Percentiles rank a stretch among this genome's conserved stretches.
These are phyloP conservation scores for Pyrochroa serraticornis DNA, from an alignment of 2,888 invertebrate genomes.

Conservation along the genomic window DNA sequence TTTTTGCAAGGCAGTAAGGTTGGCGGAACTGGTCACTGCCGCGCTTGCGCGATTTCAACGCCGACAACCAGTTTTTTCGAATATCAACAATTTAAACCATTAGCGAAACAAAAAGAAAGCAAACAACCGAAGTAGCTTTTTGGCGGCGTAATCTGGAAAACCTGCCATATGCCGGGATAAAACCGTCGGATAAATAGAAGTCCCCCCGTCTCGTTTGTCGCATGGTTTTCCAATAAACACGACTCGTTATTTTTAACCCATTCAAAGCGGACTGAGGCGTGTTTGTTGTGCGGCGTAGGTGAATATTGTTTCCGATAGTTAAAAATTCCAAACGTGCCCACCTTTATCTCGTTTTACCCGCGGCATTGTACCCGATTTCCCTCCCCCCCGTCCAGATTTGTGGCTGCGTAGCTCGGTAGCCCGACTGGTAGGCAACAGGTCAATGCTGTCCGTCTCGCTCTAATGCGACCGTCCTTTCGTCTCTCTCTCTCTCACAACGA, in stretches of 20 bases:
- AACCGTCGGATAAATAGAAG: slow-evolving; percentile 3
- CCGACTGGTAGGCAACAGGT: slow-evolving; percentile 69
- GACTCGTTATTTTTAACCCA: slow-evolving; percentile 37
- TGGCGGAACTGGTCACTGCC: too few relatives aligned
- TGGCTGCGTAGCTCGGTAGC: slow-evolving; percentile 61
- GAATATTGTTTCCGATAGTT: slow-evolving; percentile 30
- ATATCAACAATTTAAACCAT: too few relatives aligned
- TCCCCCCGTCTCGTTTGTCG: neutral
- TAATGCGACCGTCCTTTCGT: slow-evolving; percentile 49
- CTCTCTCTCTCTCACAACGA: slow-evolving; percentile 52
- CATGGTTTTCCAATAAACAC: neutral
- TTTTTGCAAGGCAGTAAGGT: too few relatives aligned
- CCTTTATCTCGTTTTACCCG: slow-evolving; percentile 51
- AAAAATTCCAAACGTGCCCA: slow-evolving; percentile 46
- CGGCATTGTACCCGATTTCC: slow-evolving; percentile 53
- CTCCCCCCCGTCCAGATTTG: slow-evolving; percentile 43
- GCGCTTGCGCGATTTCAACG: too few relatives aligned
- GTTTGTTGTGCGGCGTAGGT: slow-evolving; percentile 15
- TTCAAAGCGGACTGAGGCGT: slow-evolving; percentile 22
- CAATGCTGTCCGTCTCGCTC: slow-evolving; percentile 62
- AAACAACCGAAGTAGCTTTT: too few relatives aligned
- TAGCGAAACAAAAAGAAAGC: too few relatives aligned
- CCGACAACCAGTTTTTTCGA: too few relatives aligned
- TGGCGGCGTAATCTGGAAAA: neutral
- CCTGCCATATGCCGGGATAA: slow-evolving; percentile 3